Evolutionary conservation across 2,888 invertebrate species (phyloP).

Genomic region (Liposcelis brunnea): DNA sequence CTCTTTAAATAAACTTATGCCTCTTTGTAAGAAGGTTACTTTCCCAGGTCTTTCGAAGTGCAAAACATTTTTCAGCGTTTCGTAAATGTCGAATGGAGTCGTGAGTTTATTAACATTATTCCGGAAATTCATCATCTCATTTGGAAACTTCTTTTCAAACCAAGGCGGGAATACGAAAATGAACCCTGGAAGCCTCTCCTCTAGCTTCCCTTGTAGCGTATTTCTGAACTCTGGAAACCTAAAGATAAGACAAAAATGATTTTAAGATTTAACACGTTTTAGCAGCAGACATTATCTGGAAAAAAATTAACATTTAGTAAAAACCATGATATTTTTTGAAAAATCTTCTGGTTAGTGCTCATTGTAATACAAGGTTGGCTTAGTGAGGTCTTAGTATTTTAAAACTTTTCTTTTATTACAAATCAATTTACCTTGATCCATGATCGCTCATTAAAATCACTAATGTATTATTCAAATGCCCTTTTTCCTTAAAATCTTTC

Average conservation of each 20-base stretch:
- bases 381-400: no score
- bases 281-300: no score
- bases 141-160: constrained; percentile 41
- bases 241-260: no score
- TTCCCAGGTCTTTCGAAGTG: constrained; percentile 28
- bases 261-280: no score
- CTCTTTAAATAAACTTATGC: constrained; percentile 42
- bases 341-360: no score
- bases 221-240: constrained; percentile 67
- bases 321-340: not conserved
- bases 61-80: constrained; percentile 54
- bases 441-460: constrained; percentile 87
- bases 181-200: constrained; percentile 80
- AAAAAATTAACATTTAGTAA: no score
- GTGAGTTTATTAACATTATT: constrained; percentile 51
- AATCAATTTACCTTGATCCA: constrained; percentile 48
- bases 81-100: constrained; percentile 80
- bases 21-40: constrained; percentile 37
- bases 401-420: not conserved
- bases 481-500: constrained; percentile 36
- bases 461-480: constrained; percentile 58
- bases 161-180: constrained; percentile 56
- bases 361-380: no score
- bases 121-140: constrained; percentile 40
- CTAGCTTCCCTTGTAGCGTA: constrained; percentile 79